A percentile compares a stretch with the other conserved stretches of the same genome.
phyloP scores from a whole-genome alignment of 1,140 invertebrate species.

The Dendroctonus valens region DNA sequence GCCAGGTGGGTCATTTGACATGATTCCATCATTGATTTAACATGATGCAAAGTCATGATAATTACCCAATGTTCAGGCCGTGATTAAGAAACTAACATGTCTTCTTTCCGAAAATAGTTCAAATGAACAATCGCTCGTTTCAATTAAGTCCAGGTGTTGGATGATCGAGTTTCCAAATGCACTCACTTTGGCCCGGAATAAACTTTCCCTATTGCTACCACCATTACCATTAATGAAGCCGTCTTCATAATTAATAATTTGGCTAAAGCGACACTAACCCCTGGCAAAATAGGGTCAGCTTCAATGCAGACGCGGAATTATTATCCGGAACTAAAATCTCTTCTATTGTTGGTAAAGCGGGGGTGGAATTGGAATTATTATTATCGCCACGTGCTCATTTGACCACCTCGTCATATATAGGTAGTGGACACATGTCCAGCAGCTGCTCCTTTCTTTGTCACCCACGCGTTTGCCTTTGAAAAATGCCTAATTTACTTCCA shows the following conservation, averaged over 20 bases:
- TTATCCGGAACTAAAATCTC: slow-evolving; percentile 48
- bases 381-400: slow-evolving; percentile 32
- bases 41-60: slow-evolving; percentile 23
- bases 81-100: slow-evolving; percentile 15
- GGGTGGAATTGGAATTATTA: slow-evolving; percentile 40
- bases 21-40: slow-evolving; percentile 26
- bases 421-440: slow-evolving; percentile 42
- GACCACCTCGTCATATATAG: slow-evolving; percentile 36
- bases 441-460: slow-evolving; percentile 47
- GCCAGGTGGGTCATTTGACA: slow-evolving; percentile 9
- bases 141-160: neutral
- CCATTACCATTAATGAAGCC: slow-evolving; percentile 24
- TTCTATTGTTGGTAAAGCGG: slow-evolving; percentile 42
- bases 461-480: slow-evolving; percentile 41
- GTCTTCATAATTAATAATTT: slow-evolving; percentile 28
- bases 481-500: slow-evolving; percentile 44
- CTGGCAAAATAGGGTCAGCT: slow-evolving; percentile 21
- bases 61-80: slow-evolving; percentile 16
- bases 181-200: neutral
- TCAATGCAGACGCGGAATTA: slow-evolving; percentile 37
- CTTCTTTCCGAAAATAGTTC: neutral
- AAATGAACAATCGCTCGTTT: neutral
- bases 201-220: neutral
- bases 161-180: neutral
- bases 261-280: slow-evolving; percentile 18